Conservation (phyloP, 2,113 vertebrate genomes). For the Narcine bancroftii region DNA sequence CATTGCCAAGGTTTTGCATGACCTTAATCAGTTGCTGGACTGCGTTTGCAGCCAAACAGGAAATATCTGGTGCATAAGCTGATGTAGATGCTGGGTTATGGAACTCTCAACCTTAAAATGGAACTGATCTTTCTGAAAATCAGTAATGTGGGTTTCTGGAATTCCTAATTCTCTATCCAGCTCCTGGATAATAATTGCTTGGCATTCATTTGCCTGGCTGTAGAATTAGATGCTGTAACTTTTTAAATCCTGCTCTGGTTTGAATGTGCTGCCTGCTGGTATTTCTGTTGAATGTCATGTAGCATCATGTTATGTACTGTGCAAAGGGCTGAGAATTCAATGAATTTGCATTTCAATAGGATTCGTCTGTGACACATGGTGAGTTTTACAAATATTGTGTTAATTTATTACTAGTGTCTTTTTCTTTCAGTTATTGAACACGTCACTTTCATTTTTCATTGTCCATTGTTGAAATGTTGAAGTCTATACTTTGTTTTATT, state of each 20-base stretch:
- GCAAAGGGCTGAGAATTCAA: neutral
- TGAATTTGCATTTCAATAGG: neutral
- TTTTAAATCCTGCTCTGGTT: neutral
- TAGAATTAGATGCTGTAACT: slow-evolving; percentile 5
- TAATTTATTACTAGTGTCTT: neutral
- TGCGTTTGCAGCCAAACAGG: slow-evolving; percentile 23
- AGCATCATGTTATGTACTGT: neutral
- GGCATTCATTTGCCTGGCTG: neutral
- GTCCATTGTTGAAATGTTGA: neutral
- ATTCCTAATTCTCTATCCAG: neutral
- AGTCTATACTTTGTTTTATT: neutral
- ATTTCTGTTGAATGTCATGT: slow-evolving; percentile 19
- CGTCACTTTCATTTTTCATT: neutral
- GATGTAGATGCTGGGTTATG: slow-evolving; percentile 28
- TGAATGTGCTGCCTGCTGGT: neutral
- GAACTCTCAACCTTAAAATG: slow-evolving; percentile 4
- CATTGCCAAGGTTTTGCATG: neutral
- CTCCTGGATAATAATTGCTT: neutral
- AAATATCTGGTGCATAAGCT: neutral
- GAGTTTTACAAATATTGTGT: neutral
- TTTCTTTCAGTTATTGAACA: neutral
- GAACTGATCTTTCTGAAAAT: slow-evolving; percentile 27
- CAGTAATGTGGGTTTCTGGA: neutral
- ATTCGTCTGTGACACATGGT: neutral
- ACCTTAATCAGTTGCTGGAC: slow-evolving; percentile 21